Percentiles rank a stretch among this genome's conserved stretches.
Evolutionary conservation across 2,113 vertebrate genomes (phyloP).

Genomic region (Misgurnus anguillicaudatus): DNA sequence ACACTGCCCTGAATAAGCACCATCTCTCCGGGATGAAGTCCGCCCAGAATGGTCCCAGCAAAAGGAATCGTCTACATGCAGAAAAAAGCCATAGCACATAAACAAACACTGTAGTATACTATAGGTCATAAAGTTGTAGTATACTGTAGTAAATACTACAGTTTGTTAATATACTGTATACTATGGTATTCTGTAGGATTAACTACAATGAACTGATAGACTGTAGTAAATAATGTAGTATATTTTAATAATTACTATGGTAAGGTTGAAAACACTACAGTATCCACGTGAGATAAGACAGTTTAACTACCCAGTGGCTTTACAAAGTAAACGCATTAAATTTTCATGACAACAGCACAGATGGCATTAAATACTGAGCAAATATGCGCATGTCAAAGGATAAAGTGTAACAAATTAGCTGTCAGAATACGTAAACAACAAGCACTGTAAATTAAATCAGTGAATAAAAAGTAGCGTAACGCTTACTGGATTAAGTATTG

Average conservation of each 20-base stretch:
- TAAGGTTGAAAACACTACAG: too few species aligned
- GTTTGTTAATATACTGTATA: too few species aligned
- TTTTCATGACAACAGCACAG: neutral
- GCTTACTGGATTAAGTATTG: slow-evolving; percentile 68
- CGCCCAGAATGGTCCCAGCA: slow-evolving; percentile 81
- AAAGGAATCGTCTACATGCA: slow-evolving; percentile 78
- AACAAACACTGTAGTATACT: too few species aligned
- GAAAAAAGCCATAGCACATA: neutral
- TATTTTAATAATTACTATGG: too few species aligned
- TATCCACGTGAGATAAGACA: too few species aligned
- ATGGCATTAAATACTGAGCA: neutral
- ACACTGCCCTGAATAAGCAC: slow-evolving; percentile 83
- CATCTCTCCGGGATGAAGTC: slow-evolving; percentile 80
- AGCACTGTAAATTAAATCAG: neutral
- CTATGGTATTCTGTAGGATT: too few species aligned
- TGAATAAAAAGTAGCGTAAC: neutral
- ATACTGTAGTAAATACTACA: too few species aligned
- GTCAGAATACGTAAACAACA: neutral
- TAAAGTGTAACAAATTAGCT: too few species aligned
- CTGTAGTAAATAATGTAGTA: too few species aligned
- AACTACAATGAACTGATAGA: too few species aligned
- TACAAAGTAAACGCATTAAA: neutral
- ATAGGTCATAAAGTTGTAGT: too few species aligned
- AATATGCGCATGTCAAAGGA: neutral
- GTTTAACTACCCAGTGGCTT: neutral